Conservation (phyloP, 1,140 invertebrate species). For the Ladona fulva region DNA sequence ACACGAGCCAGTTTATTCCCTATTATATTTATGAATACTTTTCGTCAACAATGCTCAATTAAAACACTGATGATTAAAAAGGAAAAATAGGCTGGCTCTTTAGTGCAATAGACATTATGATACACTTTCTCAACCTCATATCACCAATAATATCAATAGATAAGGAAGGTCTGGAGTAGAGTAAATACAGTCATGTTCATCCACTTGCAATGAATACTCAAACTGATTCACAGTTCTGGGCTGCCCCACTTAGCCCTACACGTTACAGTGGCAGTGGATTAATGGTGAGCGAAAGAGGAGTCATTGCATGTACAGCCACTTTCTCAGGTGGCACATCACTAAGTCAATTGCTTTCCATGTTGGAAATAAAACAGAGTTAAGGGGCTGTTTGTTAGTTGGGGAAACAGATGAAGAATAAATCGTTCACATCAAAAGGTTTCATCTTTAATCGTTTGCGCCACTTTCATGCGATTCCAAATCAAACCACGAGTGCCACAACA, state of each 20-base stretch:
- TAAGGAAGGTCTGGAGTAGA: neutral
- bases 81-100: neutral
- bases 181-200: neutral
- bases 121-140: neutral
- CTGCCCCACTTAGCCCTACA: neutral
- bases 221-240: neutral
- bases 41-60: neutral
- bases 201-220: slow-evolving; percentile 1
- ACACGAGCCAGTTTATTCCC: neutral
- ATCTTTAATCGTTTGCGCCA: no score
- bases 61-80: neutral
- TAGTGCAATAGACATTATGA: neutral
- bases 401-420: neutral
- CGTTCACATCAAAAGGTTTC: neutral
- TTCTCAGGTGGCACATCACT: neutral
- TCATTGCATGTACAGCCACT: neutral
- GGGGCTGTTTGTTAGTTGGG: neutral
- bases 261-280: neutral
- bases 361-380: neutral
- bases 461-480: no score
- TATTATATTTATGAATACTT: neutral
- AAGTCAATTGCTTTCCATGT: neutral
- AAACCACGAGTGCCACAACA: no score
- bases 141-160: slow-evolving; percentile 10
- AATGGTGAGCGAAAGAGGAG: neutral